Evolutionary conservation across 2,113 vertebrate genomes (phyloP).

Genomic region (Vulpes ferrilata): DNA sequence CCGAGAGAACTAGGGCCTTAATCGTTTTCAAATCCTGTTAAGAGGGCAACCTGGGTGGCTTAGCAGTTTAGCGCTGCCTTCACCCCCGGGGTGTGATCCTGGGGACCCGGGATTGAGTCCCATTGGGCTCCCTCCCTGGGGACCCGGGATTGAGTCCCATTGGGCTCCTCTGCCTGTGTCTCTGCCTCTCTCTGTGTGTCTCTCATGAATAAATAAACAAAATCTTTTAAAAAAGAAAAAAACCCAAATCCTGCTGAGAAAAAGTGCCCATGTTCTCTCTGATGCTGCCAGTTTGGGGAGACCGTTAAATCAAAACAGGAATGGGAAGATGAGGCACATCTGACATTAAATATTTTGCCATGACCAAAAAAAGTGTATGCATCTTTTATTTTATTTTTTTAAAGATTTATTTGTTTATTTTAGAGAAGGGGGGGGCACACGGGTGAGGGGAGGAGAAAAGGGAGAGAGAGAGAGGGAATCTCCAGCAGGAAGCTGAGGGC

Average conservation of each 20-base stretch:
- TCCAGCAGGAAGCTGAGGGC: not conserved
- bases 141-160: too few relatives aligned
- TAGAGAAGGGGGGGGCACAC: too few relatives aligned
- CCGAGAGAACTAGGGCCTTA: not conserved
- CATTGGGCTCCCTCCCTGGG: too few relatives aligned
- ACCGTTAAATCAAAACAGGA: not conserved
- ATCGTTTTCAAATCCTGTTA: not conserved
- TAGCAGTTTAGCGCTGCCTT: too few relatives aligned
- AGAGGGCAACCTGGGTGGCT: not conserved
- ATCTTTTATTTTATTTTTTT: not conserved
- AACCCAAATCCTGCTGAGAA: not conserved
- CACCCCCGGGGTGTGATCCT: too few relatives aligned
- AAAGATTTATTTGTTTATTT: not conserved
- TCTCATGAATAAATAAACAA: too few relatives aligned
- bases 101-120: too few relatives aligned
- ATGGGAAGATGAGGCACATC: not conserved
- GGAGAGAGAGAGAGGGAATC: not conserved
- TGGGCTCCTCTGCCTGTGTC: too few relatives aligned
- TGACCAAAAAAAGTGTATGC: not conserved
- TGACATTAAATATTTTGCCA: slow-evolving; percentile 66
- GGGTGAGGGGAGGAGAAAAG: too few relatives aligned
- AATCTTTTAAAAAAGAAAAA: too few relatives aligned
- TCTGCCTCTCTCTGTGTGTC: too few relatives aligned
- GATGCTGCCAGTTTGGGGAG: not conserved
- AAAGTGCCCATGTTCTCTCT: not conserved